Percentiles rank a stretch among this genome's conserved stretches.
Evolutionary conservation across 2,113 vertebrate species (phyloP).

Genomic region (Megalops atlanticus): DNA sequence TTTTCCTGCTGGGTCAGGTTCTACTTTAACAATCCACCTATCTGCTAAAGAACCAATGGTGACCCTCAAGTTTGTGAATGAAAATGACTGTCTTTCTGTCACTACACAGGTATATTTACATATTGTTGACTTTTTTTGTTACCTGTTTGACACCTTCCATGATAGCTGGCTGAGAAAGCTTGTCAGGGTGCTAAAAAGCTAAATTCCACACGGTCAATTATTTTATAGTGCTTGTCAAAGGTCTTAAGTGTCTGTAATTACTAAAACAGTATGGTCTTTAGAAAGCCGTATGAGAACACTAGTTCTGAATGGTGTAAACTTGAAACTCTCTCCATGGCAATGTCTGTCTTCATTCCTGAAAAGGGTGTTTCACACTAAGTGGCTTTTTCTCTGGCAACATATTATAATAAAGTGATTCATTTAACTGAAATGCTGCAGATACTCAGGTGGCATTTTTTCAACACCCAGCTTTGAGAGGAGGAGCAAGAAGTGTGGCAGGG

Average conservation of each 20-base stretch:
- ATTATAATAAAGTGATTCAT: constrained; percentile 20
- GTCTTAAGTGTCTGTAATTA: neutral
- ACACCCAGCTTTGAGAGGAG: neutral
- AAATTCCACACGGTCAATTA: neutral
- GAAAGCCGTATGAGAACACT: neutral
- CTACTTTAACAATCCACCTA: neutral
- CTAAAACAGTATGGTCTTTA: neutral
- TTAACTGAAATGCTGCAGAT: constrained; percentile 7
- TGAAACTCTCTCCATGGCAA: neutral
- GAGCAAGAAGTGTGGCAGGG: neutral
- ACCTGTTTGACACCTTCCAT: neutral
- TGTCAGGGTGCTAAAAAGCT: neutral
- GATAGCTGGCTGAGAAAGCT: neutral
- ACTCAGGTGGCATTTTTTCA: neutral
- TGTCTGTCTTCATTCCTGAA: constrained; percentile 11
- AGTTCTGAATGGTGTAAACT: neutral
- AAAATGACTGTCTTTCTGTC: neutral
- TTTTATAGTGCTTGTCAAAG: neutral
- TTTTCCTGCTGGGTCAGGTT: neutral
- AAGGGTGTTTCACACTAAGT: constrained; percentile 16
- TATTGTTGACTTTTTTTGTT: neutral
- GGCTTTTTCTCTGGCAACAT: neutral
- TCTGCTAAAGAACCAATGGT: neutral
- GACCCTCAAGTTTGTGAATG: neutral
- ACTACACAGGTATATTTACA: neutral